phyloP scores from a whole-genome alignment of 2,113 vertebrate genomes.

The Pteronura brasiliensis region DNA sequence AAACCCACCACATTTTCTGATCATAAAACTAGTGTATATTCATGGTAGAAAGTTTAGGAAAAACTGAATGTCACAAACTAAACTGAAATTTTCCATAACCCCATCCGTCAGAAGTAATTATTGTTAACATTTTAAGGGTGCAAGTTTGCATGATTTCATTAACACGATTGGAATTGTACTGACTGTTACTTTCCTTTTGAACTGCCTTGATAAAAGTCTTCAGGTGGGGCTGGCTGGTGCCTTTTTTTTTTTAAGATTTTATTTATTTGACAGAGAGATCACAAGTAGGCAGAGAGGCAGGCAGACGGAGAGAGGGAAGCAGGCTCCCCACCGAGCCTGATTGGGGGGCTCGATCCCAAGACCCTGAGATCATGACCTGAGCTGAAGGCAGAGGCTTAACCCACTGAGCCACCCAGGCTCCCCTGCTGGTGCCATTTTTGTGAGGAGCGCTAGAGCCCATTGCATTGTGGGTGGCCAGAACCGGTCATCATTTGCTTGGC shows the following conservation, averaged over 20 bases:
- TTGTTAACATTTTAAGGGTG: not conserved
- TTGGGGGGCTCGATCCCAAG: too few species aligned
- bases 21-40: not conserved
- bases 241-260: not conserved
- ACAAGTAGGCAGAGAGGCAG: too few species aligned
- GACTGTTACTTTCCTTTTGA: not conserved
- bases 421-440: not conserved
- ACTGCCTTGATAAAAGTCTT: not conserved
- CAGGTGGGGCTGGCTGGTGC: not conserved
- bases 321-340: too few species aligned
- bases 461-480: too few species aligned
- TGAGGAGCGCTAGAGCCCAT: not conserved
- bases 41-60: not conserved
- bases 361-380: too few species aligned
- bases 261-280: too few species aligned
- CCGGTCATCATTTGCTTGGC: not conserved
- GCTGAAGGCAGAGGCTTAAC: too few species aligned
- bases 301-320: too few species aligned
- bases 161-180: not conserved
- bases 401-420: too few species aligned
- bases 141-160: not conserved
- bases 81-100: not conserved
- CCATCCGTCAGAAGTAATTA: not conserved
- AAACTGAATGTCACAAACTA: not conserved
- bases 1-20: not conserved